These are phyloP conservation scores for Tetheella fluctuosa DNA, from an alignment of 2,888 invertebrate genomes.

Conservation along the genomic window DNA sequence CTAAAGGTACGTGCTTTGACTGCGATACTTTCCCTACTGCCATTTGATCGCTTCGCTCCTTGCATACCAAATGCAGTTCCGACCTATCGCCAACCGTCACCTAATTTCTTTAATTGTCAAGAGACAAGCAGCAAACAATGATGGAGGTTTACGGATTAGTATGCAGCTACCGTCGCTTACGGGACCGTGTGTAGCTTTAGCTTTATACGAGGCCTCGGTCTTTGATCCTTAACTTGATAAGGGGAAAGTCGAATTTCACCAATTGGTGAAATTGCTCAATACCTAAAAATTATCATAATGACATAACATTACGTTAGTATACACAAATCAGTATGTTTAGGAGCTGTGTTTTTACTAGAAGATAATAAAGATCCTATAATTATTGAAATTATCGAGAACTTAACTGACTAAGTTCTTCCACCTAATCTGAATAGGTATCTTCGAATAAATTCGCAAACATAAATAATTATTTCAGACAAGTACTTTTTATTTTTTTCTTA, in stretches of 20 bases:
- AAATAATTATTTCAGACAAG: no score
- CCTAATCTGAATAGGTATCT: no score
- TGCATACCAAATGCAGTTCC: conserved; percentile 44
- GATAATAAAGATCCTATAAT: not conserved
- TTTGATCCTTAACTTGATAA: conserved; percentile 62
- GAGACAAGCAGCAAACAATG: conserved; percentile 39
- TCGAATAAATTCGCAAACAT: no score
- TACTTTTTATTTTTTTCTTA: conserved; percentile 21
- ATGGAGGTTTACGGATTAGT: conserved; percentile 57
- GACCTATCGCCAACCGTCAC: conserved; percentile 32
- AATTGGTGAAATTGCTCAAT: conserved; percentile 38
- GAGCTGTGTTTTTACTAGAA: not conserved
- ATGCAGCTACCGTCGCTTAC: conserved; percentile 53
- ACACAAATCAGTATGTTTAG: not conserved
- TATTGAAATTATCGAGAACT: not conserved
- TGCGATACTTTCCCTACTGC: conserved; percentile 46
- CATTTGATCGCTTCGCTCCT: conserved; percentile 37
- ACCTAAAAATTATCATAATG: not conserved
- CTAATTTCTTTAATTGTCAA: conserved; percentile 64
- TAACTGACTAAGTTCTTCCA: no score
- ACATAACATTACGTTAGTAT: not conserved
- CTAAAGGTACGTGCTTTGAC: conserved; percentile 39
- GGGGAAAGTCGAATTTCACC: conserved; percentile 74
- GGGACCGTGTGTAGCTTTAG: conserved; percentile 63
- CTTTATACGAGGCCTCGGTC: conserved; percentile 48